These are phyloP conservation scores for Ptychobarbus kaznakovi DNA, from an alignment of 2,797 vertebrate genomes.

Conservation along the genomic window DNA sequence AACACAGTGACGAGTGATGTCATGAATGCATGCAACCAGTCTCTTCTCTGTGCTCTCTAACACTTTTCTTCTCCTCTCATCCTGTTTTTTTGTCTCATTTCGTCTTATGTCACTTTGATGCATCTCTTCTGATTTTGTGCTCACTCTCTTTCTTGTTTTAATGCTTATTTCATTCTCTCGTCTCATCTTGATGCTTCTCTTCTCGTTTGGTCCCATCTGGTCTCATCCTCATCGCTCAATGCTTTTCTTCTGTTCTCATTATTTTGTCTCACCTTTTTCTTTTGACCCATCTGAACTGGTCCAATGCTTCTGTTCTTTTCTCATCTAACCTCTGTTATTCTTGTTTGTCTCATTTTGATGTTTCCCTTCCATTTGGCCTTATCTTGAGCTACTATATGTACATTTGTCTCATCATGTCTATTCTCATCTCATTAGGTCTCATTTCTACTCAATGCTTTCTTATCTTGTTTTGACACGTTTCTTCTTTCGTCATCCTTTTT, in stretches of 20 bases:
- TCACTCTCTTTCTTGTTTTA: neutral
- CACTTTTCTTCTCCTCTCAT: neutral
- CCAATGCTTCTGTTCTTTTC: neutral
- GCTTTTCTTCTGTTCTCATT: neutral
- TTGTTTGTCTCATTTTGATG: neutral
- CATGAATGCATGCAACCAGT: constrained; percentile 52
- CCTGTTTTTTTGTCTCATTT: neutral
- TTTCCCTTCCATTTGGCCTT: neutral
- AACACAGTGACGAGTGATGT: constrained; percentile 55
- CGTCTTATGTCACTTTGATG: neutral
- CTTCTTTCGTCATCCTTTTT: neutral
- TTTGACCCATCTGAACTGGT: neutral
- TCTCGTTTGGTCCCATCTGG: neutral
- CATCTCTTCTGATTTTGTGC: neutral
- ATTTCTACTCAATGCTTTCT: neutral
- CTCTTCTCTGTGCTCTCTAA: constrained; percentile 1
- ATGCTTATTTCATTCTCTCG: neutral
- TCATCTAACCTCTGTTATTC: neutral
- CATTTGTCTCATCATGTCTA: neutral
- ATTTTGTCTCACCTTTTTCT: neutral
- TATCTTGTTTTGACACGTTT: neutral
- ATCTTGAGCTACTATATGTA: neutral
- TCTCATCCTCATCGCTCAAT: neutral
- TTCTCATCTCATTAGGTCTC: neutral
- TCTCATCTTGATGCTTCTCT: neutral